Percentiles rank a stretch among this genome's conserved stretches.
These are phyloP conservation scores for Andrena haemorrhoa DNA, from an alignment of 2,888 invertebrate genomes.

Conservation along the genomic window DNA sequence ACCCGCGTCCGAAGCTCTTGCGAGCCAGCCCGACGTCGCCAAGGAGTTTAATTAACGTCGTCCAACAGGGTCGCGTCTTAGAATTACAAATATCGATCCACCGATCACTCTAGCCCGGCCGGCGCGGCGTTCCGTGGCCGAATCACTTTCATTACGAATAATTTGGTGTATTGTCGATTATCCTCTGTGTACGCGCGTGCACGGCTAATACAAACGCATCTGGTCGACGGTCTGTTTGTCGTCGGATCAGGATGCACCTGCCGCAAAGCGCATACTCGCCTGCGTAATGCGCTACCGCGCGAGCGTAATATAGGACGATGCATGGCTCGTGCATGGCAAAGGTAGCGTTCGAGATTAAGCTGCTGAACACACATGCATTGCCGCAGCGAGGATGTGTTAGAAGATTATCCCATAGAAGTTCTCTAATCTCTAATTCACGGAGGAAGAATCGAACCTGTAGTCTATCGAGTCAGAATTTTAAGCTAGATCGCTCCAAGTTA, in stretches of 20 bases:
- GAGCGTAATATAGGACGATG: conserved; percentile 29
- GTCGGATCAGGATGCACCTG: conserved; percentile 56
- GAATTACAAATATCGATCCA: not conserved
- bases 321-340: not conserved
- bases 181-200: not conserved
- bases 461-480: too few relatives aligned
- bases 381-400: too few relatives aligned
- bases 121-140: not conserved
- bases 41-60: conserved; percentile 48
- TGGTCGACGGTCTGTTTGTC: conserved; percentile 37
- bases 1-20: conserved; percentile 5
- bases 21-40: conserved; percentile 37
- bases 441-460: too few relatives aligned
- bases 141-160: not conserved
- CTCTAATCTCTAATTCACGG: too few relatives aligned
- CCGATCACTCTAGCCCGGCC: not conserved
- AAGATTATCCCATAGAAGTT: too few relatives aligned
- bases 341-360: not conserved
- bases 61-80: not conserved
- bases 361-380: too few relatives aligned
- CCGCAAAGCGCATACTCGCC: conserved; percentile 36
- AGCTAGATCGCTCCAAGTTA: too few relatives aligned
- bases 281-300: conserved; percentile 36
- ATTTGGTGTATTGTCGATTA: conserved; percentile 17
- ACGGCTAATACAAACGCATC: conserved; percentile 1